Percentiles rank a stretch among this genome's conserved stretches.
phyloP scores from a whole-genome alignment of 2,113 vertebrate species.

The Fukomys damarensis region DNA sequence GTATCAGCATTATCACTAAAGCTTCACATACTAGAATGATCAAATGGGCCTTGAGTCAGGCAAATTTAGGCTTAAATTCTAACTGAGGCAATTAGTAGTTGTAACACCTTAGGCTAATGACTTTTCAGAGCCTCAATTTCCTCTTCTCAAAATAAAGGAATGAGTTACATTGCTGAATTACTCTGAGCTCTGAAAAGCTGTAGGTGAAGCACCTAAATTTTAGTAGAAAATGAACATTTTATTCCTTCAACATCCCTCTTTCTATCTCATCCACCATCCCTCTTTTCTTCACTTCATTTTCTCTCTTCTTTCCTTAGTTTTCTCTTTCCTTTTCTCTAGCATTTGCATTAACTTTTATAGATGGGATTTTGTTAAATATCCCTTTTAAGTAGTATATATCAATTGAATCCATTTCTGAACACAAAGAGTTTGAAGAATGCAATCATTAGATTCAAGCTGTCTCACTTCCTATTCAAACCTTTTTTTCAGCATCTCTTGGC shows the following conservation, averaged over 20 bases:
- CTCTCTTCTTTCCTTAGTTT: neutral
- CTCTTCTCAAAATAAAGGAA: neutral
- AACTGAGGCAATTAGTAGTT: conserved; percentile 1
- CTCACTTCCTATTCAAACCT: neutral
- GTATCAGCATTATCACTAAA: neutral
- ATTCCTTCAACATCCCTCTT: neutral
- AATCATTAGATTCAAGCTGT: neutral
- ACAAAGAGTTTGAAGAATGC: neutral
- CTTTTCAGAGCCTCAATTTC: neutral
- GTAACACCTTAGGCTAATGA: neutral
- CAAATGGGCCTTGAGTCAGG: neutral
- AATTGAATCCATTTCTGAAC: conserved; percentile 32
- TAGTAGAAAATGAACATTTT: conserved; percentile 31
- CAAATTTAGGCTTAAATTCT: conserved; percentile 38
- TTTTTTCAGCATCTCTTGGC: conserved; percentile 19
- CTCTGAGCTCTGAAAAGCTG: neutral
- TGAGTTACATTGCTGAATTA: neutral
- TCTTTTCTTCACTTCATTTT: neutral
- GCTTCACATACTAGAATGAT: neutral
- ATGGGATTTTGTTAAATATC: neutral
- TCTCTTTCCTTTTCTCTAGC: neutral
- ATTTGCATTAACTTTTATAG: conserved; percentile 29
- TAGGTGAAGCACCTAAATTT: neutral
- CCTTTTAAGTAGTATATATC: neutral
- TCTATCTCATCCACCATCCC: neutral